phyloP scores from a whole-genome alignment of 1,140 invertebrate species.

The Drosophila tsacasi region DNA sequence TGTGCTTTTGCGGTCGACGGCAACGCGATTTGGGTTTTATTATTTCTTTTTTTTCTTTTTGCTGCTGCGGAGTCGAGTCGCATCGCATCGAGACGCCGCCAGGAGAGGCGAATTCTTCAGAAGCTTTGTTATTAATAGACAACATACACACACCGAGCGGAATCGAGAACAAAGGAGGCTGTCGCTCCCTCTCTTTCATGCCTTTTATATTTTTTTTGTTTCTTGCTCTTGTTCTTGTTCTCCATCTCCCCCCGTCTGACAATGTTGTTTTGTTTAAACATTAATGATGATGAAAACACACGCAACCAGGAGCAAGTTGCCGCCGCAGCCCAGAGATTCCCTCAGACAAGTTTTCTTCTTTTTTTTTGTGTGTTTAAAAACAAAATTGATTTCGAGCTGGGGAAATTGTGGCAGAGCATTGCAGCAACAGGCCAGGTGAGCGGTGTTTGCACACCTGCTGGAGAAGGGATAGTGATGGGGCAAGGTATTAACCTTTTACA shows the following conservation, averaged over 20 bases:
- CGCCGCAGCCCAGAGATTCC: constrained; percentile 37
- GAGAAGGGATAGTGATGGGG: not conserved
- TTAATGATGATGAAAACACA: constrained; percentile 82
- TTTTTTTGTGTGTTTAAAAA: constrained; percentile 40
- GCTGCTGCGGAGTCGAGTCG: constrained; percentile 22
- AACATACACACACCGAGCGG: constrained; percentile 75
- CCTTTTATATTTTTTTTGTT: no score
- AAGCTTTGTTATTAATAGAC: constrained; percentile 83
- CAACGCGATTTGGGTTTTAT: constrained; percentile 63
- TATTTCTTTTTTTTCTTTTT: not conserved
- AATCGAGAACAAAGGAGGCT: constrained; percentile 33
- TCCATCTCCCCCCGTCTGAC: constrained; percentile 50
- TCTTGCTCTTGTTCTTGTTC: constrained; percentile 10
- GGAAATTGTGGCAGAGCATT: constrained; percentile 25
- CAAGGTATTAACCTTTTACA: constrained; percentile 1
- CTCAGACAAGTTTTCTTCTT: not conserved
- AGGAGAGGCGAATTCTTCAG: constrained; percentile 74
- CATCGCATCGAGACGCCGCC: constrained; percentile 37
- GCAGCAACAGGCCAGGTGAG: constrained; percentile 38
- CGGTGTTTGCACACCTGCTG: constrained; percentile 22
- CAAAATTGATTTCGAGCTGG: constrained; percentile 35
- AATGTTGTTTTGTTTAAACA: constrained; percentile 82
- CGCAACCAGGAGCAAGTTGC: constrained; percentile 48
- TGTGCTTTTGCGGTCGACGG: constrained; percentile 74
- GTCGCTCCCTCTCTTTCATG: not conserved